Percentiles rank a stretch among this genome's conserved stretches.
Conservation (phyloP, 2,888 invertebrate genomes). For the Buathra laborator region DNA sequence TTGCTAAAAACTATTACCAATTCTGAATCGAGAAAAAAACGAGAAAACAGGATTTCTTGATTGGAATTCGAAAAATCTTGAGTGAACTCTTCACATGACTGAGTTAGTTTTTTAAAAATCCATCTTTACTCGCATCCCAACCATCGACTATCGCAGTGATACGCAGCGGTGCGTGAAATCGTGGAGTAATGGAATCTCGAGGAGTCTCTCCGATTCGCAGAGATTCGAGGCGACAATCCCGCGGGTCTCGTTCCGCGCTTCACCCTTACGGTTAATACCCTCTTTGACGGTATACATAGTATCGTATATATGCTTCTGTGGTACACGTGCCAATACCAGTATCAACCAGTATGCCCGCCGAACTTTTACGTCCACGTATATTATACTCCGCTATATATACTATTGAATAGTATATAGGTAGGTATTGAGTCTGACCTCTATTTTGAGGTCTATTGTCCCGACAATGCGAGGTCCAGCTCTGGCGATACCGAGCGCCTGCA, state of each 20-base stretch:
- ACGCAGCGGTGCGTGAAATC: conserved; percentile 61
- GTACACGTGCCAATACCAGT: conserved; percentile 42
- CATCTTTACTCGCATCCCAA: conserved; percentile 33
- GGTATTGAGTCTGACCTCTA: conserved; percentile 67
- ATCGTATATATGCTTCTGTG: not conserved
- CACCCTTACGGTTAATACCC: conserved; percentile 54
- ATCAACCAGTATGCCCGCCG: conserved; percentile 1
- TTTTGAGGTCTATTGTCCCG: conserved; percentile 76
- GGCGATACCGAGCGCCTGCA: conserved; percentile 74
- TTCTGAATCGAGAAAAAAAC: not conserved
- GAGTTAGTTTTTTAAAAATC: conserved; percentile 33
- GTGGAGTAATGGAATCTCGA: conserved; percentile 59
- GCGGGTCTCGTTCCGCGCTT: conserved; percentile 33
- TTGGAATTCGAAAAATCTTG: not conserved
- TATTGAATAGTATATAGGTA: conserved; percentile 34
- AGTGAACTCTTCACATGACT: not conserved
- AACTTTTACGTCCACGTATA: not conserved
- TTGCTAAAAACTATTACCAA: not conserved
- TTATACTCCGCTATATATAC: conserved; percentile 13
- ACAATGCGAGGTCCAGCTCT: conserved; percentile 66
- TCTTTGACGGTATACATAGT: conserved; percentile 36
- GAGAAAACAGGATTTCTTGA: not conserved
- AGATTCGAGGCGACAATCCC: conserved; percentile 53
- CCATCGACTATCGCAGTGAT: conserved; percentile 48
- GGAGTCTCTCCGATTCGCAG: conserved; percentile 41